A percentile compares a stretch with the other conserved stretches of the same genome.
These are phyloP conservation scores for Saccostrea glomerata DNA, from an alignment of 1,140 invertebrate species.

Conservation along the genomic window DNA sequence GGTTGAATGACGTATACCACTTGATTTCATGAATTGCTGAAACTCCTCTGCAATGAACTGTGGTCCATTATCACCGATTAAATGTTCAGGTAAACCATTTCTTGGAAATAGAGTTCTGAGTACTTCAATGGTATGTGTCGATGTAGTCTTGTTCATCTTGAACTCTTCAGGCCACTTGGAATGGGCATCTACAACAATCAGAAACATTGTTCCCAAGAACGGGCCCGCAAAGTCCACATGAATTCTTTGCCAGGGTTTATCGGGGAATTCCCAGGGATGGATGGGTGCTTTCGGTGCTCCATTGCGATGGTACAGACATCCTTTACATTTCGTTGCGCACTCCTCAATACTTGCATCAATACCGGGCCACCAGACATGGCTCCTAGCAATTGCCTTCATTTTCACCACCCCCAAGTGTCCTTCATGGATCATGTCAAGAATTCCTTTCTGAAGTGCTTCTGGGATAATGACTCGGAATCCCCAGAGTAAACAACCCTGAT, in stretches of 20 bases:
- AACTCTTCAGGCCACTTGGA: constrained; percentile 57
- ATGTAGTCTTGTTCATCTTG: constrained; percentile 45
- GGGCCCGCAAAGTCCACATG: constrained; percentile 79
- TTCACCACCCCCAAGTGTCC: too few species aligned
- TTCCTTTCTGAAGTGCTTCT: too few species aligned
- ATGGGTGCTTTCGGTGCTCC: too few species aligned
- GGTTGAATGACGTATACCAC: constrained; percentile 65
- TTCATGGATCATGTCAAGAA: too few species aligned
- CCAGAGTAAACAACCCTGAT: too few species aligned
- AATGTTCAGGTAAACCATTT: constrained; percentile 63
- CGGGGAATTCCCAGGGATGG: constrained; percentile 60
- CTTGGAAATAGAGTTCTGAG: constrained; percentile 46
- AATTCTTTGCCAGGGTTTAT: constrained; percentile 51
- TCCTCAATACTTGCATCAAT: too few species aligned
- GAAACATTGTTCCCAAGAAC: constrained; percentile 62
- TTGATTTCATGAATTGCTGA: constrained; percentile 62
- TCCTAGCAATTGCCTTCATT: too few species aligned
- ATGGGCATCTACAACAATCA: constrained; percentile 51
- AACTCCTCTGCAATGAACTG: constrained; percentile 71
- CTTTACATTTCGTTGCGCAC: too few species aligned
- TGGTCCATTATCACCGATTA: constrained; percentile 75
- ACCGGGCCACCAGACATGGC: too few species aligned
- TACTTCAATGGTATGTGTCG: constrained; percentile 44
- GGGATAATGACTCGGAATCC: too few species aligned
- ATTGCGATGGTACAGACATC: too few species aligned